phyloP scores from a whole-genome alignment of 2,888 invertebrate species.

The Drosophila austrosaltans region DNA sequence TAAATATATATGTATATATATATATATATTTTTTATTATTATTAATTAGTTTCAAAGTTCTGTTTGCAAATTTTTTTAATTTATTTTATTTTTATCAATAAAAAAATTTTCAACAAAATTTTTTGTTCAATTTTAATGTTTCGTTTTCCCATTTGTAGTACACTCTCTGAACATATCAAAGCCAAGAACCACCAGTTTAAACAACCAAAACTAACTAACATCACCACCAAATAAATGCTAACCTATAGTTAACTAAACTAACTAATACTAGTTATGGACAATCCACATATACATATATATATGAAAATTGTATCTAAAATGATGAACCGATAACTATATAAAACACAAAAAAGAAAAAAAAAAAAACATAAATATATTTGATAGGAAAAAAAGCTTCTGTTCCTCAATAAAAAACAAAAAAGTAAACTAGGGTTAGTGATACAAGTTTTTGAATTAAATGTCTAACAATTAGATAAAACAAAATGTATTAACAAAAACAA shows the following conservation, averaged over 20 bases:
- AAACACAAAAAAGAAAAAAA: not conserved
- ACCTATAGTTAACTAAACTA: slow-evolving; percentile 45
- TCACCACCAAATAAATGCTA: slow-evolving; percentile 45
- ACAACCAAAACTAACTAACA: slow-evolving; percentile 53
- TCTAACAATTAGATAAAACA: slow-evolving; percentile 19
- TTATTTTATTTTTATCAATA: slow-evolving; percentile 71
- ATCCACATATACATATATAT: slow-evolving; percentile 56
- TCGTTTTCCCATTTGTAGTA: slow-evolving; percentile 15
- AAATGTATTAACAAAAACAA: slow-evolving; percentile 17
- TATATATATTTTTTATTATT: slow-evolving; percentile 29
- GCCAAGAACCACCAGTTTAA: slow-evolving; percentile 66
- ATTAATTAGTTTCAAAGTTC: slow-evolving; percentile 57
- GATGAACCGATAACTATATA: slow-evolving; percentile 34
- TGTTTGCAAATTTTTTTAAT: slow-evolving; percentile 68
- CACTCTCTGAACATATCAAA: slow-evolving; percentile 20
- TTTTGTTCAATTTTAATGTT: slow-evolving; percentile 30
- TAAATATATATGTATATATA: slow-evolving; percentile 54
- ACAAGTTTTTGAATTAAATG: slow-evolving; percentile 32
- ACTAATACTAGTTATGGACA: slow-evolving; percentile 68
- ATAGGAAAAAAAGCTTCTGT: slow-evolving; percentile 63
- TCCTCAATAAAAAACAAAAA: slow-evolving; percentile 54
- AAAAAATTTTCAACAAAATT: slow-evolving; percentile 50
- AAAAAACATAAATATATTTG: slow-evolving; percentile 30
- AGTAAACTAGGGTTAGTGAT: slow-evolving; percentile 65
- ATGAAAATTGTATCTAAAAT: slow-evolving; percentile 21